Percentiles rank a stretch among this genome's conserved stretches.
phyloP scores from a whole-genome alignment of 2,113 vertebrate species.

The Callithrix jacchus region DNA sequence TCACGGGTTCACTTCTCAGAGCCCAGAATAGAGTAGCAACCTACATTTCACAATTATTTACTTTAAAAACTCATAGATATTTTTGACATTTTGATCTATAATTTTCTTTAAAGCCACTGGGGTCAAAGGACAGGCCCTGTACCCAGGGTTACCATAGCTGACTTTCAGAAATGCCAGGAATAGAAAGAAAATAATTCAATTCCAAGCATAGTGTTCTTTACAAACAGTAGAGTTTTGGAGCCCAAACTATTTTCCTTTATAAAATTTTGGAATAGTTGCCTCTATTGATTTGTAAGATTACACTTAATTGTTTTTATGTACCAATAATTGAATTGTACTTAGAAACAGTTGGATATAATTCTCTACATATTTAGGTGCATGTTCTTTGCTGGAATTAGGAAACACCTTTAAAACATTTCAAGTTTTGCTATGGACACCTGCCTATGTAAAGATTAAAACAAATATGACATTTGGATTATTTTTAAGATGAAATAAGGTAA shows the following conservation, averaged over 20 bases:
- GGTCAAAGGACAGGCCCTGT: neutral
- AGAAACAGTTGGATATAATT: neutral
- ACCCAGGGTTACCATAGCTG: neutral
- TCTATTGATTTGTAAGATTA: neutral
- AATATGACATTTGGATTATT: neutral
- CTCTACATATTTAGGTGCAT: neutral
- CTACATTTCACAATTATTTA: neutral
- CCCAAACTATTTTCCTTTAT: neutral
- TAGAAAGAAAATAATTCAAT: neutral
- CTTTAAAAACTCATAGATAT: neutral
- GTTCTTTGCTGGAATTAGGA: neutral
- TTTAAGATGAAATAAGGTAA: neutral
- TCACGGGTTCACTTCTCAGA: neutral
- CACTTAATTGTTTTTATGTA: neutral
- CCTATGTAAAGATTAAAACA: neutral
- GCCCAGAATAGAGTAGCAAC: neutral
- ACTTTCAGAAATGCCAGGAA: neutral
- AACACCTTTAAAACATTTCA: neutral
- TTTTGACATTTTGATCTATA: neutral
- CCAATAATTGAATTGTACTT: neutral
- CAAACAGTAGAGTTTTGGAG: neutral
- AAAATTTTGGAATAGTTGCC: neutral
- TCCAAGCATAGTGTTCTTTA: neutral
- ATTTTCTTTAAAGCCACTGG: neutral
- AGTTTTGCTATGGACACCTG: neutral